Base-by-base conservation (phyloP, 2,113 vertebrate genomes). In the Bucco capensis region DNA sequence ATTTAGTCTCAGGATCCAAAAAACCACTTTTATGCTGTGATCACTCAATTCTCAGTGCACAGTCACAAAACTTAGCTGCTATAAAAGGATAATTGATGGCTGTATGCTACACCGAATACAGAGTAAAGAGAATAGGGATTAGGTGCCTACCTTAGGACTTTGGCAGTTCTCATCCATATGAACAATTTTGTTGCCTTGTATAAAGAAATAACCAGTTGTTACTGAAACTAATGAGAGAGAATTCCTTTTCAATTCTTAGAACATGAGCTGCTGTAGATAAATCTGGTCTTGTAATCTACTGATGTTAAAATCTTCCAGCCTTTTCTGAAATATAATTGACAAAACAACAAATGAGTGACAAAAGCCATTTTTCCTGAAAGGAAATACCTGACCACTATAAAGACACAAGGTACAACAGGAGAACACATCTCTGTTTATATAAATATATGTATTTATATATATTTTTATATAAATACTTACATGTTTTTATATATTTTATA, bases 351-450 rank as follows among this genome's bases (percentile, higher is more conserved):
- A 97, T 95, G 93, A 97, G 87, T 97, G 97, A 97, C 93, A 91
- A 76, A 97, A 96, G 87, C 8, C 96, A 92, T 97, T 97, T 97
- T 92, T 96, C 90, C 82, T 92, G 83, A 94, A 96, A 94, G 70
- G 54, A 92, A 47, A 87, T 96, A 90, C 81, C 78, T 95, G 95
- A 89, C 77, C 87, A 93, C 17, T 84, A 23, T 3, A 92, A n/a
- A 82, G 8, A 83, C 19, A 49, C 22, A 37, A 89, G 94, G 96
- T 97, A 97, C 95, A 97, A 98, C 96, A 98, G 96, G 96, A 98
- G 97, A 97, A 96, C 95, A 97, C 96, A 97, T 96, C 95, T 98
- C 96, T 97, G 96, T 97, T 96, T 97, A 95, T 97, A 95, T 42
- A 42, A 42, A 42, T 78, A 97, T 95, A 6, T 27, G 22, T 40